Evolutionary conservation across 2,888 invertebrate species (phyloP).

Genomic region (Dioctria rufipes): DNA sequence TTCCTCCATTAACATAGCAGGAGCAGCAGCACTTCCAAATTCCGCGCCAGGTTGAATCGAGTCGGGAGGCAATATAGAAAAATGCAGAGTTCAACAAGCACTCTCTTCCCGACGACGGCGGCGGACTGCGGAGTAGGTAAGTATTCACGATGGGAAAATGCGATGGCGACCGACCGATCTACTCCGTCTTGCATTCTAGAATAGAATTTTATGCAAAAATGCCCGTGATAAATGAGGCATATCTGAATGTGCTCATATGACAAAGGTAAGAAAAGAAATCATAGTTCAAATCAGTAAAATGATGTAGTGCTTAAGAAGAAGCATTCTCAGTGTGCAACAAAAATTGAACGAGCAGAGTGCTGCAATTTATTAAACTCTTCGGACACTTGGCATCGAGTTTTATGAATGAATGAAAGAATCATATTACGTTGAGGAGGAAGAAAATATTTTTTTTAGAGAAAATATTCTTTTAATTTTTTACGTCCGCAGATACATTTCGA

Average conservation of each 20-base stretch:
- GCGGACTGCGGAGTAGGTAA: background rate
- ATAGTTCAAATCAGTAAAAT: constrained; percentile 26
- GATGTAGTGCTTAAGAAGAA: constrained; percentile 8
- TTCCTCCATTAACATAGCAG: too few relatives aligned
- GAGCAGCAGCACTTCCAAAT: constrained; percentile 15
- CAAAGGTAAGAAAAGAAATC: constrained; percentile 40
- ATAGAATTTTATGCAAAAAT: background rate
- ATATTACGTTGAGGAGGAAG: too few relatives aligned
- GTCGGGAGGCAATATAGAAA: constrained; percentile 3
- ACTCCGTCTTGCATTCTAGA: background rate
- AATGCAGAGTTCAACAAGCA: constrained; percentile 30
- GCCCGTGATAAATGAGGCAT: constrained; percentile 29
- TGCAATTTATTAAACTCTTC: too few relatives aligned
- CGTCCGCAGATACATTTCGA: too few relatives aligned
- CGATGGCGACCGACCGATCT: too few relatives aligned
- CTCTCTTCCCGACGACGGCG: background rate
- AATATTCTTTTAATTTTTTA: too few relatives aligned
- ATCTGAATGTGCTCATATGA: constrained; percentile 22
- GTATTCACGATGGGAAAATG: too few relatives aligned
- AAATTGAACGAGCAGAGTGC: too few relatives aligned
- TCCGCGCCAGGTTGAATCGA: background rate
- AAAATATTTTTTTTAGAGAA: too few relatives aligned
- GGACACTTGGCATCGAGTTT: too few relatives aligned
- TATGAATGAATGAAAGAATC: too few relatives aligned
- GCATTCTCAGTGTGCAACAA: too few relatives aligned